phyloP scores from a whole-genome alignment of 2,797 vertebrate genomes.

The Moxostoma hubbsi region DNA sequence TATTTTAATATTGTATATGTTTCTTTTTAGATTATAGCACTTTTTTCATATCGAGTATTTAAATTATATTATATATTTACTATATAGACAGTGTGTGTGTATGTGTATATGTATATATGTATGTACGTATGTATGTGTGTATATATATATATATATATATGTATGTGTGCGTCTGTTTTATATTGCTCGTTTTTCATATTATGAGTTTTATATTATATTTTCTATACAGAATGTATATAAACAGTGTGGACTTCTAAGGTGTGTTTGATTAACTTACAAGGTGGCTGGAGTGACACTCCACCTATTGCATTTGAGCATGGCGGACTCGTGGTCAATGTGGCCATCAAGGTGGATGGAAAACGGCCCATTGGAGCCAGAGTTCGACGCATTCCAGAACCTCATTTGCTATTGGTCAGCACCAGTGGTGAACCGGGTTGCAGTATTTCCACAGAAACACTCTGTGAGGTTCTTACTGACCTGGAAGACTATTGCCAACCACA shows the following conservation, averaged over 20 bases:
- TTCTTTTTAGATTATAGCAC: too few species aligned
- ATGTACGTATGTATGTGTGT: too few species aligned
- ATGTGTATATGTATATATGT: too few species aligned
- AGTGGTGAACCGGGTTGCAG: slow-evolving; percentile 62
- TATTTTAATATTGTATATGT: too few species aligned
- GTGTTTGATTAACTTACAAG: slow-evolving; percentile 64
- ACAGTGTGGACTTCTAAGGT: neutral
- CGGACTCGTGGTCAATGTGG: slow-evolving; percentile 87
- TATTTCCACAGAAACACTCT: slow-evolving; percentile 72
- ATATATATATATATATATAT: too few species aligned
- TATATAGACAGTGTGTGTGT: too few species aligned
- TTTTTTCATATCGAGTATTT: too few species aligned
- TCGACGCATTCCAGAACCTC: slow-evolving; percentile 78
- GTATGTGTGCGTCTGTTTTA: too few species aligned
- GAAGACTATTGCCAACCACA: slow-evolving; percentile 90
- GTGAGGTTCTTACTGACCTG: slow-evolving; percentile 81
- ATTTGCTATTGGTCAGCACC: slow-evolving; percentile 79
- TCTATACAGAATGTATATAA: too few species aligned
- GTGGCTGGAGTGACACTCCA: slow-evolving; percentile 95
- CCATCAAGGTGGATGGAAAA: slow-evolving; percentile 84
- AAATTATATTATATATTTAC: too few species aligned
- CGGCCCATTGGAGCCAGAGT: slow-evolving; percentile 86
- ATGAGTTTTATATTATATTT: too few species aligned
- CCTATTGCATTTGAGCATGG: slow-evolving; percentile 93
- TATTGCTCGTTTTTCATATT: too few species aligned